Evolutionary conservation across 2,888 invertebrate species (phyloP), one percentile per base, ranked within the genome.

Genomic region (Endotricha flammealis): DNA sequence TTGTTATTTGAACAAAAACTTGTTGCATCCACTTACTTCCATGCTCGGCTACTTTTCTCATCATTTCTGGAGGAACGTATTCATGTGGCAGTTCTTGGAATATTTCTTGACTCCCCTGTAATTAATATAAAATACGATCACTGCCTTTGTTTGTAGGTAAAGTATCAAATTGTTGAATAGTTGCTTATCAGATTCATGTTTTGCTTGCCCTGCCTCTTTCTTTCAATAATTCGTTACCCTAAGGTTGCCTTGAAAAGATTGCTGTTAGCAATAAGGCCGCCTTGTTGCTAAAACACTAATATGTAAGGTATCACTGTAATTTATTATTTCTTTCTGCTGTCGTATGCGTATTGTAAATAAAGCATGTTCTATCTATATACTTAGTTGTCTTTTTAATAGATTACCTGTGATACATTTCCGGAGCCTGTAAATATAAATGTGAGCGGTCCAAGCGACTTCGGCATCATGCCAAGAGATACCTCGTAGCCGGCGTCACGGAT

Each of bases 401-500:
- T 45, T 59, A 88, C 91, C 89, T 96, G 95, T 1, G 98, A 98
- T 0, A 99, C 98, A 75, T 99, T 99, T 10, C 99, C 99, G 3
- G 96, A 95, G 4, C 99, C 99, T 5, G 99, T 98, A 67, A 99
- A 99, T 0, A 99, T 95, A 74, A 99, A 97, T 0, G 98, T 98
- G 32, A 99, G 82, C 0, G 99, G 99, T 1, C 99, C 99, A 32
- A 99, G 92, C 0, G 99, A 99, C 75, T 95, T 95, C 1, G 99
- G 99, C 97, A 99, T 96, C 87, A 96, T 93, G 2, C 92, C 95
- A 33, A 99, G 81, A 0, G 99, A 92, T 30, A 99, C 97, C 83
- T 99, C 99, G 74, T 99, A 99, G 0, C 99, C 99, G n/a, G 98
- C 97, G 71, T 99, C 99, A 10, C 99, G 89, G 25, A 99, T 95